Conservation (phyloP, 2,888 invertebrate genomes). For the Hydrotaea diabolus region DNA sequence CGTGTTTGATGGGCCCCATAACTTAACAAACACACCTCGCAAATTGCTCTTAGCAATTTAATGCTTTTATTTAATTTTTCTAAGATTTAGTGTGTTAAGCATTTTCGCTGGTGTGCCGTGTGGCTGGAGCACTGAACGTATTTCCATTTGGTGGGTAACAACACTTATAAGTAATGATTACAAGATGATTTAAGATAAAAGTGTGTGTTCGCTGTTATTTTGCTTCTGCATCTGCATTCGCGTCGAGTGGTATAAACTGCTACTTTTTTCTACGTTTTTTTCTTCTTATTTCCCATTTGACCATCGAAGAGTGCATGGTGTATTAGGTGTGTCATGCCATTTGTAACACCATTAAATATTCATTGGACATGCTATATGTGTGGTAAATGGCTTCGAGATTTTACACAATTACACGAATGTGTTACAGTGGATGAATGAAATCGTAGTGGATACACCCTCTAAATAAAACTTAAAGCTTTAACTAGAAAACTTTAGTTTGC, state of each 20-base stretch:
- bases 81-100: slow-evolving; percentile 15
- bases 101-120: slow-evolving; percentile 42
- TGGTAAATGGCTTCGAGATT: too few relatives aligned
- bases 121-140: slow-evolving; percentile 25
- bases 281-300: too few relatives aligned
- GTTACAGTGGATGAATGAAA: too few relatives aligned
- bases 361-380: too few relatives aligned
- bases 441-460: too few relatives aligned
- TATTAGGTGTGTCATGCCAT: background rate
- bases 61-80: slow-evolving; percentile 48
- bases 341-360: background rate
- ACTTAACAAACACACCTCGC: background rate
- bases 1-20: too few relatives aligned
- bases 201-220: slow-evolving; percentile 61
- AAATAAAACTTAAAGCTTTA: too few relatives aligned
- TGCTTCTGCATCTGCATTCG: slow-evolving; percentile 52
- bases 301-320: background rate
- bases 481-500: too few relatives aligned
- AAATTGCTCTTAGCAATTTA: slow-evolving; percentile 46
- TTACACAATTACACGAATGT: too few relatives aligned
- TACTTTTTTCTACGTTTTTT: slow-evolving; percentile 33
- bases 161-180: slow-evolving; percentile 71
- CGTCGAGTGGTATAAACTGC: slow-evolving; percentile 30
- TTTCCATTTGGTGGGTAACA: slow-evolving; percentile 62
- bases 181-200: slow-evolving; percentile 70